phyloP scores from a whole-genome alignment of 2,113 vertebrate genomes.

The Halichoerus grypus region DNA sequence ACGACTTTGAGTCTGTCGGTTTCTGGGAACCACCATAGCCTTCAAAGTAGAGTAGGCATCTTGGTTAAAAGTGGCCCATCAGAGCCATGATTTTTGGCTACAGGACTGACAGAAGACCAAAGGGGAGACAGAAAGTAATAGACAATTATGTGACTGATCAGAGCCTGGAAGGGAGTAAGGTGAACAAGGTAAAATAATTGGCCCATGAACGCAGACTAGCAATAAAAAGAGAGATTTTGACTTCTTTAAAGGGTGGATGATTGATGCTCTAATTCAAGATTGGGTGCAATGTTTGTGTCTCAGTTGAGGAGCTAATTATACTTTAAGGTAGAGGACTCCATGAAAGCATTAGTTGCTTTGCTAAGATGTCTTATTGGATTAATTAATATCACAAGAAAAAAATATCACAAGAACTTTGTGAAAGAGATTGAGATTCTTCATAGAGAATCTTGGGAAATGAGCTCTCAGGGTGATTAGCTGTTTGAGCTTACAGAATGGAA shows the following conservation, averaged over 20 bases:
- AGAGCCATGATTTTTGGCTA: background rate
- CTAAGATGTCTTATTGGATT: background rate
- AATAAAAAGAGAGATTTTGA: background rate
- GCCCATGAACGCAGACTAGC: background rate
- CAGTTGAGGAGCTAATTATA: background rate
- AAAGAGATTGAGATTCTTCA: constrained; percentile 18
- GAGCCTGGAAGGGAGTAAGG: background rate
- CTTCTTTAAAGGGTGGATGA: background rate
- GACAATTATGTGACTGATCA: background rate
- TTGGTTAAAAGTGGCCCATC: background rate
- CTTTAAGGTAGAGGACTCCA: background rate
- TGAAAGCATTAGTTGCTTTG: background rate
- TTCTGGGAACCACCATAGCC: background rate
- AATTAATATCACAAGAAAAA: background rate
- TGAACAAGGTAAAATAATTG: background rate
- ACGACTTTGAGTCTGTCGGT: background rate
- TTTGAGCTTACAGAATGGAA: background rate
- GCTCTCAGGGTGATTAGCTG: background rate
- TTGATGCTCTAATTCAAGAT: background rate
- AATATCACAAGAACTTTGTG: background rate
- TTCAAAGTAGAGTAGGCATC: background rate
- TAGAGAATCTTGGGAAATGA: constrained; percentile 3
- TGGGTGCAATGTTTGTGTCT: background rate
- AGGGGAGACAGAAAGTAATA: background rate
- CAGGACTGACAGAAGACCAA: background rate